Evolutionary conservation across 2,113 vertebrate species (phyloP).

Genomic region (Coptodon rendalli): DNA sequence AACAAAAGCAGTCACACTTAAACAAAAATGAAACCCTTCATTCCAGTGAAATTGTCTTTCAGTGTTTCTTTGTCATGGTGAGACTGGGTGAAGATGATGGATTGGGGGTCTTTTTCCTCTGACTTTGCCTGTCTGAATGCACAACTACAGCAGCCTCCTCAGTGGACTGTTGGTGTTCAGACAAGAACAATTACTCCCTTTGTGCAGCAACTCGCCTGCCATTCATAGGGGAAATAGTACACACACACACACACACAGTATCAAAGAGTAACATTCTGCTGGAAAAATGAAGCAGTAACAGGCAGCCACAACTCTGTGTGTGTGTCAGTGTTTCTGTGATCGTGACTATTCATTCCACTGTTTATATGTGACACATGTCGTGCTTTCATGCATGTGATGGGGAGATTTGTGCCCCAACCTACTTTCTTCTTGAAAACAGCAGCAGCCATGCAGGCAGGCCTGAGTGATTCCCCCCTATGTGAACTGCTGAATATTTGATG

Average conservation of each 20-base stretch:
- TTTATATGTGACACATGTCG: constrained; percentile 22
- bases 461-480: constrained; percentile 41
- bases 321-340: background rate
- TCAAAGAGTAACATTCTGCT: constrained; percentile 36
- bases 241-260: background rate
- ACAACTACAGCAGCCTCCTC: constrained; percentile 3
- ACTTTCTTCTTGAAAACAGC: constrained; percentile 15
- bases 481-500: constrained; percentile 67
- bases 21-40: background rate
- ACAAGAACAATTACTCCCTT: constrained; percentile 61
- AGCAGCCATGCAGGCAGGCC: constrained; percentile 15
- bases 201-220: constrained; percentile 49
- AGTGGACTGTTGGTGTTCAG: constrained; percentile 30
- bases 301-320: background rate
- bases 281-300: constrained; percentile 20
- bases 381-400: background rate
- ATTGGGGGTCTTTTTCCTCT: constrained; percentile 11
- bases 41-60: background rate
- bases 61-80: background rate
- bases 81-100: constrained; percentile 14
- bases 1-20: background rate
- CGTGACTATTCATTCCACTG: background rate
- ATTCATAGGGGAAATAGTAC: constrained; percentile 36
- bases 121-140: constrained; percentile 18
- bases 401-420: constrained; percentile 6